Conservation (phyloP, 2,797 vertebrate genomes). For the Gorsachius magnificus region DNA sequence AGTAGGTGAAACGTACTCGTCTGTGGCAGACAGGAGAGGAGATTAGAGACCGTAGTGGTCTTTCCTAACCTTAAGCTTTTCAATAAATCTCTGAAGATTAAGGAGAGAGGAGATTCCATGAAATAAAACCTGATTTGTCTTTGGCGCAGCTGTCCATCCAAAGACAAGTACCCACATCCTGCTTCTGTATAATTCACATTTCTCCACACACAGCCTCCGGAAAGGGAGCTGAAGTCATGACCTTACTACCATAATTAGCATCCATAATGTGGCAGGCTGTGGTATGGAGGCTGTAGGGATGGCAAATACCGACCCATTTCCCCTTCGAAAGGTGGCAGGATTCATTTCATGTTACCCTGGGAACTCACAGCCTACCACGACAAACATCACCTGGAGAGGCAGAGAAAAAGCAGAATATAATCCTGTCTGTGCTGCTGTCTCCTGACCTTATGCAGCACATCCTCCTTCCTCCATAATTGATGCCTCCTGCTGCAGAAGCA, state of each 20-base stretch:
- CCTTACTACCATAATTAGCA: not conserved
- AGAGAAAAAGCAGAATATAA: not conserved
- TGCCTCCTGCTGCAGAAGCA: not conserved
- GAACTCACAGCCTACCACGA: not conserved
- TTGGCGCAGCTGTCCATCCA: not conserved
- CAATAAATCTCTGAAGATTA: slow-evolving; percentile 41
- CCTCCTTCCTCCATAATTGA: slow-evolving; percentile 26
- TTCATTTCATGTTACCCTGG: not conserved
- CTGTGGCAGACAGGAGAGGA: not conserved
- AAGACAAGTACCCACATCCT: not conserved
- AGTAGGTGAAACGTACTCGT: not conserved
- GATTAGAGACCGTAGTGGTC: not conserved
- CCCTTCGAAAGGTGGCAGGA: not conserved
- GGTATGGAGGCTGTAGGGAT: not conserved
- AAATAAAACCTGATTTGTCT: slow-evolving; percentile 5
- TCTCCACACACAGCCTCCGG: not conserved
- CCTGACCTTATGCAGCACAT: not conserved
- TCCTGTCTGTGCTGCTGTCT: not conserved
- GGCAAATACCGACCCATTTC: not conserved
- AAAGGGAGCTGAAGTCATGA: not conserved
- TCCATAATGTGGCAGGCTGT: not conserved
- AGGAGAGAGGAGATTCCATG: not conserved
- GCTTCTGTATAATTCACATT: not conserved
- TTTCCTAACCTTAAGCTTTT: not conserved
- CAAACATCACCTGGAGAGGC: not conserved